Percentiles rank a stretch among this genome's conserved stretches.
phyloP scores from a whole-genome alignment of 92 coral and sea anemone species.

The Phenganax subtilis region DNA sequence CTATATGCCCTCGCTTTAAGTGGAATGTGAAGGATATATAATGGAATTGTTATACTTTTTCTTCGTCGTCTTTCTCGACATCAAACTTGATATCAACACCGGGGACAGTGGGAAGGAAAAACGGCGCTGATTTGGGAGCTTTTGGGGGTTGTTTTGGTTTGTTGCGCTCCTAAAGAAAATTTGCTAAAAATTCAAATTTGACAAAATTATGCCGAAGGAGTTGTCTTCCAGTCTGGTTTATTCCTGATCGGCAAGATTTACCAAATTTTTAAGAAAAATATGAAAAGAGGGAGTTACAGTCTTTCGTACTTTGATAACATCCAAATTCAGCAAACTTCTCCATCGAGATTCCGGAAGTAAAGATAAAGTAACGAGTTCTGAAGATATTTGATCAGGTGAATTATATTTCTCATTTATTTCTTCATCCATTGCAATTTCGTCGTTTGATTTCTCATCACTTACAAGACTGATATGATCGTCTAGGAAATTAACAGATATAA shows the following conservation, averaged over 20 bases:
- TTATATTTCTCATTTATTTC: conserved; percentile 45
- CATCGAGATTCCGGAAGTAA: conserved; percentile 93
- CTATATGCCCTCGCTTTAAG: no score
- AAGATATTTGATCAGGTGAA: conserved; percentile 88
- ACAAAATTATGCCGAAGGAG: neutral
- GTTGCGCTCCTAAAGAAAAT: conserved; percentile 66
- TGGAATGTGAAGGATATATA: neutral
- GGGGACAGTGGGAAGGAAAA: conserved; percentile 82
- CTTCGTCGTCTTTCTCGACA: conserved; percentile 58
- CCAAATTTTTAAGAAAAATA: neutral
- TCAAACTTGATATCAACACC: conserved; percentile 86
- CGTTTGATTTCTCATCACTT: conserved; percentile 7
- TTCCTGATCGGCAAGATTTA: neutral
- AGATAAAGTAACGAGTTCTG: conserved; percentile 86
- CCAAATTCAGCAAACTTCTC: conserved; percentile 84
- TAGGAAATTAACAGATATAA: neutral
- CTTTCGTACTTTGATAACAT: conserved; percentile 72
- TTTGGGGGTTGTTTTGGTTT: conserved; percentile 93
- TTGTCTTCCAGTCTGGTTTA: neutral
- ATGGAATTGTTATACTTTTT: conserved; percentile 29
- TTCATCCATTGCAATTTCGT: conserved; percentile 28
- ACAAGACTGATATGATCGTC: conserved; percentile 16
- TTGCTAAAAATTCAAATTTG: neutral
- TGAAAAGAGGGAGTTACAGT: neutral
- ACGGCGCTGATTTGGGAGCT: conserved; percentile 91